Conservation (phyloP, 2,888 invertebrate species). For the Himalopsyche japonica region DNA sequence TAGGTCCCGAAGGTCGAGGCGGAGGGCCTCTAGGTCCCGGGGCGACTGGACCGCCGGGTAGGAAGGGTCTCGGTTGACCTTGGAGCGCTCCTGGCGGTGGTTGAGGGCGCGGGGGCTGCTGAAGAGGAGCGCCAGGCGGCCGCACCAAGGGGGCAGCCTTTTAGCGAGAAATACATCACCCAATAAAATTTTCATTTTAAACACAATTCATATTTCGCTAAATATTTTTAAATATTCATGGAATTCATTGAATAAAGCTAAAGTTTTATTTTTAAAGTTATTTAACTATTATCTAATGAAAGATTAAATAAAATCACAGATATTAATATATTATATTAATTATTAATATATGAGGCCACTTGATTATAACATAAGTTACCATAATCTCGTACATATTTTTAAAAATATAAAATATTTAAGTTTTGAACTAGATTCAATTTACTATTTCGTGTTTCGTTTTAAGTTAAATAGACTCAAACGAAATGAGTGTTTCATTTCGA, state of each 20-base stretch:
- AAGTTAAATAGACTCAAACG: not conserved
- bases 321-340: too few relatives aligned
- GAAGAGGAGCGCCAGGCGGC: constrained; percentile 43
- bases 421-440: not conserved
- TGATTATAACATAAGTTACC: too few relatives aligned
- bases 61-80: constrained; percentile 47
- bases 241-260: too few relatives aligned
- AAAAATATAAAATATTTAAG: not conserved
- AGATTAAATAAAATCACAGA: too few relatives aligned
- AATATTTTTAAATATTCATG: too few relatives aligned
- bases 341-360: too few relatives aligned
- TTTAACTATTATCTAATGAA: too few relatives aligned
- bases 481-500: not conserved
- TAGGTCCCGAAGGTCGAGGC: constrained; percentile 15
- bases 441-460: not conserved
- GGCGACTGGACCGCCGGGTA: constrained; percentile 52
- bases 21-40: not conserved
- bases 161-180: not conserved
- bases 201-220: not conserved
- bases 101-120: constrained; percentile 52
- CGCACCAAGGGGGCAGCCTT: constrained; percentile 51
- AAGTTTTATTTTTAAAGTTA: too few relatives aligned
- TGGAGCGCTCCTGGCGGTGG: constrained; percentile 47
- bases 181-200: not conserved
- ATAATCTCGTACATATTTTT: too few relatives aligned